Conservation (phyloP, 2,888 invertebrate genomes). For the Yponomeuta evonymella region DNA sequence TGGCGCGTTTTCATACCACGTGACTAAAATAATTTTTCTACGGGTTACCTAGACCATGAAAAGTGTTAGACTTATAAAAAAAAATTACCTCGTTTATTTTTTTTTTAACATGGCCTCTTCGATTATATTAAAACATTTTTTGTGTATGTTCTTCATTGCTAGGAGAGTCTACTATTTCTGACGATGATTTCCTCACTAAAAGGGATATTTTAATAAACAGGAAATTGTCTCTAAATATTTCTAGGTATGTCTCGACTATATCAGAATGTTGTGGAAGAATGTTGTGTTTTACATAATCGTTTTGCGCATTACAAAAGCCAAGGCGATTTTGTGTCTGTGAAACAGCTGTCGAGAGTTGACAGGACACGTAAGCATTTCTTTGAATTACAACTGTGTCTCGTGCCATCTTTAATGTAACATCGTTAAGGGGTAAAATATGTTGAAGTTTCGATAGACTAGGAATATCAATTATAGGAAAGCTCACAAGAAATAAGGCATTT, state of each 20-base stretch:
- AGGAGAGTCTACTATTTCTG: neutral
- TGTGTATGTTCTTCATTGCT: too few species aligned
- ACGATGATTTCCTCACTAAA: neutral
- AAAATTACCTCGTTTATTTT: too few species aligned
- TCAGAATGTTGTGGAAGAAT: neutral
- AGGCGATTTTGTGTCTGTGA: neutral
- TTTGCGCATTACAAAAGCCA: neutral
- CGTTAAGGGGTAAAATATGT: too few species aligned
- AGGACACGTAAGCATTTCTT: neutral
- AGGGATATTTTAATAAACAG: neutral
- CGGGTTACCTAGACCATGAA: too few species aligned
- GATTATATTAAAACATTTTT: too few species aligned
- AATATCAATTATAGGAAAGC: too few species aligned
- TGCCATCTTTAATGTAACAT: neutral
- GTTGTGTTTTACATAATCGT: neutral
- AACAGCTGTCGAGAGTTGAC: neutral
- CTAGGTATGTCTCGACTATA: too few species aligned
- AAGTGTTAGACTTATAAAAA: too few species aligned
- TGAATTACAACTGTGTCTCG: neutral
- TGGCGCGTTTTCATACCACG: neutral
- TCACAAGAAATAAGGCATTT: neutral
- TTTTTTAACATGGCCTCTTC: too few species aligned
- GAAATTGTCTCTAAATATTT: neutral
- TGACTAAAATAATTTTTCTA: too few species aligned
- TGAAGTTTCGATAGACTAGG: too few species aligned